Conservation (phyloP, 2,888 invertebrate genomes). For the Dynastes maya region DNA sequence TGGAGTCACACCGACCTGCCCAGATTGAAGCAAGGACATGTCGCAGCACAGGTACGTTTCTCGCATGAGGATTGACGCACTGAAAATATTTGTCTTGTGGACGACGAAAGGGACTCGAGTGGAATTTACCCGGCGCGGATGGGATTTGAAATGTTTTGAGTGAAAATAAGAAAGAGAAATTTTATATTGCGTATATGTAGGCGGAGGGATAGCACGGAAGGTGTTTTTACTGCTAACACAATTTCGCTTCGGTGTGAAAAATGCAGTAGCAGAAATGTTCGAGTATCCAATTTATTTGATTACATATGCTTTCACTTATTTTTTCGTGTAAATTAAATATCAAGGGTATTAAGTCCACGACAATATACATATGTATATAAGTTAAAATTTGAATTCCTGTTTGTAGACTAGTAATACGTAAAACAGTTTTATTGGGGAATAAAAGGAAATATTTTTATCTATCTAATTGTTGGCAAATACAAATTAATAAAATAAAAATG, state of each 20-base stretch:
- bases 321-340: not conserved
- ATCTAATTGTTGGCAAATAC: no score
- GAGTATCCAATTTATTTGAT: slow-evolving; percentile 10
- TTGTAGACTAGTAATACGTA: no score
- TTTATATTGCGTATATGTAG: slow-evolving; percentile 34
- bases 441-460: no score
- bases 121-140: slow-evolving; percentile 43
- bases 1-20: slow-evolving; percentile 88
- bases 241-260: slow-evolving; percentile 22
- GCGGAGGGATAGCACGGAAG: slow-evolving; percentile 1
- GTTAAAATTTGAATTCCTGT: no score
- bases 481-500: no score
- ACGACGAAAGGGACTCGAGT: slow-evolving; percentile 40
- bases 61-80: slow-evolving; percentile 39
- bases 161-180: slow-evolving; percentile 43
- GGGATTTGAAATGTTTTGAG: slow-evolving; percentile 46
- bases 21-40: slow-evolving; percentile 81
- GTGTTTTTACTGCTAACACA: slow-evolving; percentile 40
- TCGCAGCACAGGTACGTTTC: slow-evolving; percentile 82
- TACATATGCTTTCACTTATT: not conserved
- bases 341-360: not conserved
- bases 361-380: no score
- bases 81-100: slow-evolving; percentile 43
- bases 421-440: no score
- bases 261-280: not conserved